These are phyloP conservation scores for Conus ventricosus DNA, from an alignment of 1,140 invertebrate genomes.

Conservation along the genomic window DNA sequence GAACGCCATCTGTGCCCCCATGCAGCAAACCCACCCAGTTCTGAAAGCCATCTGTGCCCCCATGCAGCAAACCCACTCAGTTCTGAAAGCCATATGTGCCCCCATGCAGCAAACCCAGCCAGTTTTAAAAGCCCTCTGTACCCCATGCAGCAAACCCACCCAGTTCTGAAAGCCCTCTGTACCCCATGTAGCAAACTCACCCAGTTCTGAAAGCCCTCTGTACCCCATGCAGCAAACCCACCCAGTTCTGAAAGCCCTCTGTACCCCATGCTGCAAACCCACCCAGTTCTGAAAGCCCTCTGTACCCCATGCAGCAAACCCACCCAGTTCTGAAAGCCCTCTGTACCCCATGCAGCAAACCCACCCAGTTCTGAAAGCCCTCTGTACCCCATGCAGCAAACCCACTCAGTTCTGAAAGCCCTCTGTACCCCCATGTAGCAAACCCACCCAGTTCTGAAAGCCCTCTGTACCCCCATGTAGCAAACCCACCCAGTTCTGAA, in stretches of 20 bases:
- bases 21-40: neutral
- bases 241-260: no score
- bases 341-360: neutral
- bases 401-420: neutral
- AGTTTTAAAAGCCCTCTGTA: neutral
- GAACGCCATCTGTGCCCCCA: no score
- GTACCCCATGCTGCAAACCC: neutral
- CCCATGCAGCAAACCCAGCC: no score
- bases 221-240: no score
- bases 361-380: neutral
- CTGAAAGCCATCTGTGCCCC: no score
- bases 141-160: neutral
- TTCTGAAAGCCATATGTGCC: neutral
- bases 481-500: neutral
- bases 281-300: neutral
- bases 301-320: neutral
- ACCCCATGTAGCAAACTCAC: no score
- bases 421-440: neutral
- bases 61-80: neutral
- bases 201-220: no score
- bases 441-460: neutral
- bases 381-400: neutral
- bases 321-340: neutral
- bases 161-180: no score
- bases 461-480: neutral